Conservation (phyloP, 2,113 vertebrate species). For the Otocyon megalotis region DNA sequence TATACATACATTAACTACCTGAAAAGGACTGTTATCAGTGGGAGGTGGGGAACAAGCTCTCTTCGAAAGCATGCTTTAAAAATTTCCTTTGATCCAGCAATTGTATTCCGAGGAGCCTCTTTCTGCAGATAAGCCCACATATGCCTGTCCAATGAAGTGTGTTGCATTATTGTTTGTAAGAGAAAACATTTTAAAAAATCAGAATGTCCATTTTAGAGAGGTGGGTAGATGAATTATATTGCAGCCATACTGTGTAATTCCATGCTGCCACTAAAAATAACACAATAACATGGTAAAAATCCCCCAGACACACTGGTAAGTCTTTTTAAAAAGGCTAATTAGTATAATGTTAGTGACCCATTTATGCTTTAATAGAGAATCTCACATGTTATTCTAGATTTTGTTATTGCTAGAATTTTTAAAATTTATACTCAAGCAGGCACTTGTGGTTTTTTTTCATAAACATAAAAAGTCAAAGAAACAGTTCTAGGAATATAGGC, state of each 20-base stretch:
- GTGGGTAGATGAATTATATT: not conserved
- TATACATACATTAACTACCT: not conserved
- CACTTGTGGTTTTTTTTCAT: not conserved
- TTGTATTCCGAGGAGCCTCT: not conserved
- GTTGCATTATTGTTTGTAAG: not conserved
- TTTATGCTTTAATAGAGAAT: not conserved
- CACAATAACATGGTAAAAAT: not conserved
- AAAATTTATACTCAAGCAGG: not conserved
- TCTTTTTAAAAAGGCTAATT: not conserved
- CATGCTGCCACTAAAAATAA: not conserved
- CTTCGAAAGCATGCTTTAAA: not conserved
- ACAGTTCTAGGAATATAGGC: not conserved
- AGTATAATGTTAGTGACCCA: not conserved
- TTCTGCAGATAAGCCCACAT: not conserved
- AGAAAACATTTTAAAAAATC: not conserved
- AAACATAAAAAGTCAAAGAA: constrained; percentile 32
- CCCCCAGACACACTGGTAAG: too few species aligned
- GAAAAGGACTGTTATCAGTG: not conserved
- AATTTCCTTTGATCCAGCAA: not conserved
- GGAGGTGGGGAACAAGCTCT: not conserved
- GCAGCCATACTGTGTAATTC: not conserved
- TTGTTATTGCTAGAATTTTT: not conserved
- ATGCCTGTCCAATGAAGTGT: not conserved
- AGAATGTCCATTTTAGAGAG: not conserved
- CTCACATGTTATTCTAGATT: not conserved